These are phyloP conservation scores for Brotula barbata DNA, from an alignment of 2,797 vertebrate species.

Conservation along the genomic window DNA sequence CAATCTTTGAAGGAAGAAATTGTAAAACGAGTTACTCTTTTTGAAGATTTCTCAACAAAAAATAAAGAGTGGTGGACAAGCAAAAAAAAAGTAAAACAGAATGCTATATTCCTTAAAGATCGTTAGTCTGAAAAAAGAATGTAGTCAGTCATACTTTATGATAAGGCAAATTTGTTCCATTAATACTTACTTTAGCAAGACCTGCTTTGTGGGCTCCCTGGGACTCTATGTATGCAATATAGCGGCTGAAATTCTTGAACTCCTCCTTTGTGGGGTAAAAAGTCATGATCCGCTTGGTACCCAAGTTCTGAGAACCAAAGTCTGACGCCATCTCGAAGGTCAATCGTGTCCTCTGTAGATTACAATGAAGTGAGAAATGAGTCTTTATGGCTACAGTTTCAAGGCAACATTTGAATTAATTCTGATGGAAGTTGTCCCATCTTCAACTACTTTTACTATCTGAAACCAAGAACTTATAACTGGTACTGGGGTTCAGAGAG, in stretches of 20 bases:
- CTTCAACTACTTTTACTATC: too few relatives aligned
- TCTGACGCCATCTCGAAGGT: constrained; percentile 83
- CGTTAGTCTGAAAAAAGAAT: too few relatives aligned
- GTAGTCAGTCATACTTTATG: too few relatives aligned
- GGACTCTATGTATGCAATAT: constrained; percentile 93
- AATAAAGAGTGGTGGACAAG: not conserved
- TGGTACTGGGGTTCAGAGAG: too few relatives aligned
- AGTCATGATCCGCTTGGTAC: constrained; percentile 89
- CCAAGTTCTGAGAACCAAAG: constrained; percentile 77
- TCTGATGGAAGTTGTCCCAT: too few relatives aligned
- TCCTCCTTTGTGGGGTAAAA: constrained; percentile 91
- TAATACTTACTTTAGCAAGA: constrained; percentile 86
- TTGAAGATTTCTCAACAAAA: too few relatives aligned
- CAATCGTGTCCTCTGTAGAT: constrained; percentile 43
- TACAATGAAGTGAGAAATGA: not conserved
- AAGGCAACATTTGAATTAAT: not conserved
- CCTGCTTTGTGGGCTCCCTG: constrained; percentile 93
- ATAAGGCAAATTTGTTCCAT: too few relatives aligned
- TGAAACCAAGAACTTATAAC: too few relatives aligned
- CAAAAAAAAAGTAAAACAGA: not conserved
- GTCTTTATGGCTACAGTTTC: not conserved
- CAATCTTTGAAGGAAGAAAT: constrained; percentile 75
- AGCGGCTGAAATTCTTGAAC: constrained; percentile 90
- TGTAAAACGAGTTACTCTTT: constrained; percentile 1
- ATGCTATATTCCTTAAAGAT: too few relatives aligned